These are phyloP conservation scores for Callionymus lyra DNA, from an alignment of 2,113 vertebrate species.

Conservation along the genomic window DNA sequence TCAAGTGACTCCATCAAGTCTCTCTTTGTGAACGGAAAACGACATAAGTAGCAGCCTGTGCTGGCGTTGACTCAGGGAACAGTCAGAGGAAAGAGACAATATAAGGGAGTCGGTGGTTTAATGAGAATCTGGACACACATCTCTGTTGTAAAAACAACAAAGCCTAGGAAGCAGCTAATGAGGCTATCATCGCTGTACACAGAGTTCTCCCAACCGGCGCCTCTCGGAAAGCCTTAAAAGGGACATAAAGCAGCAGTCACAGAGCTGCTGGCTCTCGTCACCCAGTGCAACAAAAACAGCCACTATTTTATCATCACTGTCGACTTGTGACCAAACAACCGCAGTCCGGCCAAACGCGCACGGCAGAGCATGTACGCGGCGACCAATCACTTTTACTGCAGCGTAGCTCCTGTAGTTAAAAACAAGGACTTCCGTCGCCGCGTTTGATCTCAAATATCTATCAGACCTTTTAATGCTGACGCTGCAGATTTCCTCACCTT, in stretches of 20 bases:
- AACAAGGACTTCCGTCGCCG: too few relatives aligned
- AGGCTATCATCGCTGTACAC: conserved; percentile 64
- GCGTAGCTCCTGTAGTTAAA: too few relatives aligned
- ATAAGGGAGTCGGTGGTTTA: conserved; percentile 62
- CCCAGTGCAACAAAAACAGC: conserved; percentile 25
- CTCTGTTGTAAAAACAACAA: conserved; percentile 67
- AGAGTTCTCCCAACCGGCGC: conserved; percentile 50
- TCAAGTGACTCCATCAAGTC: conserved; percentile 2
- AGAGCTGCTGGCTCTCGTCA: conserved; percentile 36
- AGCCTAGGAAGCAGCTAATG: conserved; percentile 66
- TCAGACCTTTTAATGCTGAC: too few relatives aligned
- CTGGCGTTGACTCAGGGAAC: too few relatives aligned
- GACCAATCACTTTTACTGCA: too few relatives aligned
- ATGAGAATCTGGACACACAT: conserved; percentile 67
- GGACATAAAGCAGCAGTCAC: conserved; percentile 53
- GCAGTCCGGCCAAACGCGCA: too few relatives aligned
- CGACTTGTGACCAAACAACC: conserved; percentile 9
- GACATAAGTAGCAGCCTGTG: too few relatives aligned
- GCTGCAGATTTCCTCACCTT: too few relatives aligned
- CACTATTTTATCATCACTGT: conserved; percentile 7
- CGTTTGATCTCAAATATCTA: too few relatives aligned
- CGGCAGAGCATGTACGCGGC: too few relatives aligned
- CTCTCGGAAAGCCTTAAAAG: conserved; percentile 55
- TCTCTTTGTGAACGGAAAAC: conserved; percentile 27
- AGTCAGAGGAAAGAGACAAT: conserved; percentile 28